Base-by-base conservation (phyloP, 1,140 invertebrate species). In the Sitodiplosis mosellana region DNA sequence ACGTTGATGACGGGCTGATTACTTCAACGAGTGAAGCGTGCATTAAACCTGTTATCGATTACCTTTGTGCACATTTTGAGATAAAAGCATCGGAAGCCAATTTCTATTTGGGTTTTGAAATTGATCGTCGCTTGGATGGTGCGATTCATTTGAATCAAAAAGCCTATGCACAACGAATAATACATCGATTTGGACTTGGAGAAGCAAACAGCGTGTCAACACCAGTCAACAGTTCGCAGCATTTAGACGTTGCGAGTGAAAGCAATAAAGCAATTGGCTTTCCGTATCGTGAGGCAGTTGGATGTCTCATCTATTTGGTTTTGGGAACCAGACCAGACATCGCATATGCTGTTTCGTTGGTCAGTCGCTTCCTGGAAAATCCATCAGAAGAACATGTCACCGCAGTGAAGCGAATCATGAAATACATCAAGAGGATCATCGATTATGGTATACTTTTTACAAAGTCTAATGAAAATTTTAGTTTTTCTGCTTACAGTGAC, bases 1-100 rank as follows among this genome's bases (percentile, higher is more conserved):
- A 65, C 52, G 60, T 69, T 2, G 62, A 69, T 52, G 65, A 68
- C 52, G 59, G 55, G 8, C 48, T 69, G 18, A 51, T 67, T 46
- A 58, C 51, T 27, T 51, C 57, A 19, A 56, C 41, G 43, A 34
- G 50, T 49, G 42, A 52, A 20, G 27, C 45, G 15, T 46, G 54
- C 41, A n/a, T 55, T 5, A 15, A 54, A 5, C 18, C 40, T 21
- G 53, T 60, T 18, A 48, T 56, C 3, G 33, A 50, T 41, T 12
- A 58, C 2, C 18, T 61, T 37, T 53, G 38, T 48, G 49, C 45
- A 18, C 37, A 56, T 38, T 63, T 61, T 34, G 55, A 59, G 34
- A 54, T 62, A n/a, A 53, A 47, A 36, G 49, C 47, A 5, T 52
- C 46, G 42, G 19, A 47, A 33, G 51, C 48, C 18, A 37, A 14